Base-by-base conservation (phyloP, 2,113 vertebrate genomes). In the Lagopus leucura region DNA sequence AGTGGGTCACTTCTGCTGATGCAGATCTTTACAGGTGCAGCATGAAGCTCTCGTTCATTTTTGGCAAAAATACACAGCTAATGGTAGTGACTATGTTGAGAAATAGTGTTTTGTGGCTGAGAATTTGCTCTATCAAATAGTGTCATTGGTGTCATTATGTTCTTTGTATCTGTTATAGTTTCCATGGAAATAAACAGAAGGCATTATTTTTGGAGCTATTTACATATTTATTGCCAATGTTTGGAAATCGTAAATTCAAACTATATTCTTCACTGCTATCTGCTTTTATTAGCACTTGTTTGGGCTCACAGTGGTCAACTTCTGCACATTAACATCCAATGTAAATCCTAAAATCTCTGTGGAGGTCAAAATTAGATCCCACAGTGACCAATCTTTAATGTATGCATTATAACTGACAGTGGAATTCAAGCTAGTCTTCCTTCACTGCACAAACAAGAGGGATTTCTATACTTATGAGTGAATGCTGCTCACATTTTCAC, bases 211-310 rank as follows among this genome's bases (percentile, higher is more conserved):
- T 6, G 10, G 54, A 57, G 54, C 30, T 32, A 55, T 18, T 17
- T 55, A 57, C 13, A 11, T 2, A 6, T 72, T 88, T 84, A 71
- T 75, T 40, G 67, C 18, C 17, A n/a, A 3, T 63, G 36, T 69
- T 58, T 73, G 27, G 64, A 90, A 94, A 66, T 58, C 40, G 42
- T 79, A 57, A 34, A 6, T 40, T 13, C 27, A 66, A 90, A 85
- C 40, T 2, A 3, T 52, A 67, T 27, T 92, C 69, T 43, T 92
- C 61, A 5, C 20, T 60, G 18, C 18, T 50, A 3, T 25, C 48
- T 93, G n/a, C 66, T 95, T 95, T 82, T 94, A 63, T 54, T 45
- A 58, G 38, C 42, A 67, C 17, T 70, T 45, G 20, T 72, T 73
- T 21, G 27, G 50, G 54, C 22, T 74, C 50, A 60, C 18, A 16